Evolutionary conservation across 1,140 invertebrate genomes (phyloP).

Genomic region (Planococcus citri): DNA sequence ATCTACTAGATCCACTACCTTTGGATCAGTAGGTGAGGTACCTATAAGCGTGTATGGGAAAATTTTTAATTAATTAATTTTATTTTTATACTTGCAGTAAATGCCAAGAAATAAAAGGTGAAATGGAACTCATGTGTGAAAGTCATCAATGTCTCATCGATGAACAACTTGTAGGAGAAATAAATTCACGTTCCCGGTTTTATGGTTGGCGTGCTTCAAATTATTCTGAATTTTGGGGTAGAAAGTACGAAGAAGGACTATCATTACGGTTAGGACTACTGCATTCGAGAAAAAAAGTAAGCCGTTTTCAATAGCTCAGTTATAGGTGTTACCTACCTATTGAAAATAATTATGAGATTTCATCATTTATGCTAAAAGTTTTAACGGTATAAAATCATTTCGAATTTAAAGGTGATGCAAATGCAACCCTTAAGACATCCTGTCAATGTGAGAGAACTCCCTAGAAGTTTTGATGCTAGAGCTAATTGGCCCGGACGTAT

Average conservation of each 20-base stretch:
- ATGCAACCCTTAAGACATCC: slow-evolving; percentile 54
- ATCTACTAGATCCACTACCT: slow-evolving; percentile 10
- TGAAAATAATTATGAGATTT: no score
- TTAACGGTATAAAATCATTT: no score
- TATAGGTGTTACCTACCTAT: no score
- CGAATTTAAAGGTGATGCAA: slow-evolving; percentile 48
- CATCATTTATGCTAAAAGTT: no score
- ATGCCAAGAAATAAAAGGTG: slow-evolving; percentile 38
- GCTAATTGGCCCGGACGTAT: slow-evolving; percentile 58
- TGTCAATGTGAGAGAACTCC: slow-evolving; percentile 44
- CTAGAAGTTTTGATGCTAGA: slow-evolving; percentile 58
- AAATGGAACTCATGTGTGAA: slow-evolving; percentile 51
- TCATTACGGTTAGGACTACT: slow-evolving; percentile 55
- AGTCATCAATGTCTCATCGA: slow-evolving; percentile 60
- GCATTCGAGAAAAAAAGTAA: slow-evolving; percentile 29
- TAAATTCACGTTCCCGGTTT: slow-evolving; percentile 44
- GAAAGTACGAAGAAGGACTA: slow-evolving; percentile 66
- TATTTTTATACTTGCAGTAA: no score
- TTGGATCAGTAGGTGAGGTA: no score
- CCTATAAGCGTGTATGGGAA: no score
- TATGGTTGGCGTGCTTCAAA: slow-evolving; percentile 63
- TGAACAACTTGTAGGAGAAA: slow-evolving; percentile 45
- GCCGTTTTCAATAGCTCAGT: not conserved
- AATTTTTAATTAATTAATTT: no score
- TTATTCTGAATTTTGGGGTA: slow-evolving; percentile 70